Conservation (phyloP, 2,113 vertebrate species). For the Sylvilagus bachmani region DNA sequence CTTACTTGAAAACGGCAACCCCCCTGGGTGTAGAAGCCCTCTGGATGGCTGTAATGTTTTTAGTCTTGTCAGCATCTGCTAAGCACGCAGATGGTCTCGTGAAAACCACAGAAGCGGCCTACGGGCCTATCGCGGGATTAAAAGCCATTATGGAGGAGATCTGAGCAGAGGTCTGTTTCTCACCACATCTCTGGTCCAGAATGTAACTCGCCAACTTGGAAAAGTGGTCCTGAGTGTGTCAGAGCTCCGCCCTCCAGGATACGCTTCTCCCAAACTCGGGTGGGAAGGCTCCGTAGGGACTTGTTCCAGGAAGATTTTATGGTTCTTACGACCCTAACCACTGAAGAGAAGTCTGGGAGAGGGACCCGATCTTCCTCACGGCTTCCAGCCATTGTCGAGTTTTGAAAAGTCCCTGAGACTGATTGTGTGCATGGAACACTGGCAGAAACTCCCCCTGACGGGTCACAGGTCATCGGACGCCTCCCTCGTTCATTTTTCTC, state of each 20-base stretch:
- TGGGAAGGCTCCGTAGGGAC: not conserved
- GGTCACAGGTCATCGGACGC: constrained; percentile 58
- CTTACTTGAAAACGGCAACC: not conserved
- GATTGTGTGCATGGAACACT: not conserved
- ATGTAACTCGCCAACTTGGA: not conserved
- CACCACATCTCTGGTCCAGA: not conserved
- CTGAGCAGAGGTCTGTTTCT: not conserved
- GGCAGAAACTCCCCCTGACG: not conserved
- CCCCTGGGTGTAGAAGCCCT: no score
- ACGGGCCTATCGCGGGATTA: not conserved
- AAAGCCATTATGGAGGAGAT: not conserved
- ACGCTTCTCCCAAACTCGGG: not conserved
- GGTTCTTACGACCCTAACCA: not conserved
- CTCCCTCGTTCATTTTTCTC: not conserved
- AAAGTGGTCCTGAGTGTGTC: not conserved
- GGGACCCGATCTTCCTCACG: not conserved
- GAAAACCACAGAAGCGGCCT: not conserved
- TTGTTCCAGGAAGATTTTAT: not conserved
- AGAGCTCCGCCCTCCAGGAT: not conserved
- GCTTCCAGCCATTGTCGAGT: not conserved
- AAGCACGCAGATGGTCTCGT: not conserved
- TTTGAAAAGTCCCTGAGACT: constrained; percentile 44
- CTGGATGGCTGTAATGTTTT: not conserved
- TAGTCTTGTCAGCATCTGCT: not conserved
- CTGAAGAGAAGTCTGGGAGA: not conserved